Evolutionary conservation across 2,888 invertebrate species (phyloP), one percentile per base, ranked within the genome.

Genomic region (Abrostola triplasia): DNA sequence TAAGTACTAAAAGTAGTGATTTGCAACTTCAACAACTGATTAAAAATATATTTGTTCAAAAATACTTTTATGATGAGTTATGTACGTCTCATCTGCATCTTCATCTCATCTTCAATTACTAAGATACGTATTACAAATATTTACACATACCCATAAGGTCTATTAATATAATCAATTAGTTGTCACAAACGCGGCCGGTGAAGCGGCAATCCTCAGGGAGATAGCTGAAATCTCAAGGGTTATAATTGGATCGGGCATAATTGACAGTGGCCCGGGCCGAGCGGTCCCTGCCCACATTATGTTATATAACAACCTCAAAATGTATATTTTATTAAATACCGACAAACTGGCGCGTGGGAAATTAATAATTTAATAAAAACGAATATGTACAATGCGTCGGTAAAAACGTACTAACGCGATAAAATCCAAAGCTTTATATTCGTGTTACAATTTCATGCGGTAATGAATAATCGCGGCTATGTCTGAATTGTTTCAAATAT

Each of bases 211-310:
- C 69, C 72, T 66, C 60, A 53, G 75, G 64, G 72, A 77, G 70
- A 73, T 82, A 77, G 75, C 73, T 54, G 67, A 80, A 84, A 82
- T 82, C 81, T 82, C 79, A 77, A 80, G 78, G 78, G 81, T 70
- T 81, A 82, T 84, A 87, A 88, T 87, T 86, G 83, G 80, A 85
- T 87, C 80, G 83, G 68, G 59, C 69, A 76, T 68, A 77, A 77
- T 77, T 80, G 73, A 70, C 70, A 66, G 41, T 44, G 54, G 57
- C 11, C 63, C 36, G 44, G n/a, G 24, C 54, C 36, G 37, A 12
- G 53, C 40, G 50, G 55, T n/a, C 24, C 37, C 60, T 38, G 44
- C 40, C 56, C 58, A 64, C 52, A 66, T 62, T 62, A 68, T 63
- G 71, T 63, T 47, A 61, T 58, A 59, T 64, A 50, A 38, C 60